Evolutionary conservation across 35 echinoderm and acorn worm genomes (phyloP), one percentile per base, ranked within the genome.

Genomic region (Chiridota heheva): DNA sequence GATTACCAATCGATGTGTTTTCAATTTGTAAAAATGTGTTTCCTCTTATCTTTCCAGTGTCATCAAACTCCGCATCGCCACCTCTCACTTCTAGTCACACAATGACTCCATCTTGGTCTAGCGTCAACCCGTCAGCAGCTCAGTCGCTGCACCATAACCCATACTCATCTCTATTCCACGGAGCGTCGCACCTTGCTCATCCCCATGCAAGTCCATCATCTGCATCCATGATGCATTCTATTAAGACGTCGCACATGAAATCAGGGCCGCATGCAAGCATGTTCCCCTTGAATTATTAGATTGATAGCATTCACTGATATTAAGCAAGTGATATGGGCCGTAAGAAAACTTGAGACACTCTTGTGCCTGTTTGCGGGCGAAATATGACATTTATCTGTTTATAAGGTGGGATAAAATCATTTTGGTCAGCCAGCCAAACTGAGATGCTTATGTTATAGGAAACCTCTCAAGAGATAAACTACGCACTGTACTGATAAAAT

Each of bases 281-380:
- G 72, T 93, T 93, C 39, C 86, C 90, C n/a, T 69, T 93, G 58
- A 93, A 93, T 45, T 93, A 93, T 63, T 93, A 65, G 88, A 84
- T 34, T n/a, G n/a, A n/a, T n/a, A n/a, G n/a, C n/a, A n/a, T n/a
- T n/a, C n/a, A n/a, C n/a, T n/a, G n/a, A n/a, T n/a, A n/a, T n/a
- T n/a, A n/a, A n/a, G n/a, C n/a, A n/a, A n/a, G n/a, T n/a, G n/a
- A n/a, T n/a, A n/a, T n/a, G n/a, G n/a, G n/a, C n/a, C n/a, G n/a
- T n/a, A n/a, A n/a, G n/a, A n/a, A n/a, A n/a, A n/a, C n/a, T n/a
- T n/a, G n/a, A n/a, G n/a, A n/a, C n/a, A n/a, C n/a, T n/a, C n/a
- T n/a, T n/a, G n/a, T n/a, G n/a, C n/a, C n/a, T n/a, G n/a, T n/a
- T n/a, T n/a, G n/a, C n/a, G n/a, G n/a, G n/a, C n/a, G n/a, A n/a